Conservation (phyloP, 2,797 vertebrate species). For the Erethizon dorsatum region DNA sequence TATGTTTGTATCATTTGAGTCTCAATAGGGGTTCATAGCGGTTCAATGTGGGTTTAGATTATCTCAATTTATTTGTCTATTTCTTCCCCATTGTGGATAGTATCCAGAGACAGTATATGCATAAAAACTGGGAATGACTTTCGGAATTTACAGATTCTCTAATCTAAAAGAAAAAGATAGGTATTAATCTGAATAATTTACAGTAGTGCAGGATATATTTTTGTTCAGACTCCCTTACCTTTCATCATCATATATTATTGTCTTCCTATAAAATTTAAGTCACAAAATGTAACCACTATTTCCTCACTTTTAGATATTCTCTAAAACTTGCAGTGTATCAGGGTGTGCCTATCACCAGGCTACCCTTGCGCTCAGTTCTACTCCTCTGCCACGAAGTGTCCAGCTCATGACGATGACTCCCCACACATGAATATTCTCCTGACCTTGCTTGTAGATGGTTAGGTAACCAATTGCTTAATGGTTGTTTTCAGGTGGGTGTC, state of each 20-base stretch:
- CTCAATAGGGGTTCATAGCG: not conserved
- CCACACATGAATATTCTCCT: not conserved
- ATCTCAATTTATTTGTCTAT: not conserved
- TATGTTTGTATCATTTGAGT: not conserved
- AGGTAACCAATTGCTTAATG: not conserved
- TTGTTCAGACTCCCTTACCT: not conserved
- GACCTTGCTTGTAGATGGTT: not conserved
- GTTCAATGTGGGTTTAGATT: not conserved
- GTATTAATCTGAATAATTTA: conserved; percentile 55
- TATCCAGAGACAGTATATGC: not conserved
- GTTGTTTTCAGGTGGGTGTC: conserved; percentile 27
- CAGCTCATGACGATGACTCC: not conserved
- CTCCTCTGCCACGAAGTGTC: not conserved
- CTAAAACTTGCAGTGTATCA: not conserved
- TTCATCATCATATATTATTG: not conserved
- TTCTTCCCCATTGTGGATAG: not conserved
- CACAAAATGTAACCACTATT: not conserved
- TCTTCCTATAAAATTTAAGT: conserved; percentile 9
- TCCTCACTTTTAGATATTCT: not conserved
- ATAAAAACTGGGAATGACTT: not conserved
- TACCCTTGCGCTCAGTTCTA: not conserved
- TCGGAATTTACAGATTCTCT: not conserved
- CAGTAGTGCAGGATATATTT: not conserved
- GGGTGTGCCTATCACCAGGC: not conserved
- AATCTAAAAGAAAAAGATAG: not conserved